Evolutionary conservation across 37 sponge, comb jelly and placozoan genomes (phyloP).

Genomic region (Lycopodina hypogea): DNA sequence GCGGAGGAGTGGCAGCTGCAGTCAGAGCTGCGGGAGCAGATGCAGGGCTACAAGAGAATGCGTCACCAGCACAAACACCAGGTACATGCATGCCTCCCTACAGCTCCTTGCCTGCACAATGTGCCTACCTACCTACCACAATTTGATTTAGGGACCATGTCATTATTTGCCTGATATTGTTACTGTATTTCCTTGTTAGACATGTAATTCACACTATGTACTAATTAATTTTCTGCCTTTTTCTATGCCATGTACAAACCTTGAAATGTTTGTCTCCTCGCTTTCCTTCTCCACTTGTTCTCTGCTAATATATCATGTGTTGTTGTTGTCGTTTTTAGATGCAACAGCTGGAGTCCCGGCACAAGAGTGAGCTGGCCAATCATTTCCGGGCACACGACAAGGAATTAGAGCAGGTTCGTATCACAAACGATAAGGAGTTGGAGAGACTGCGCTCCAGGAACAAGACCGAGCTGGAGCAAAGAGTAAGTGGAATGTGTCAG

Average conservation of each 20-base stretch:
- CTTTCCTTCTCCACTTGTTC: too few relatives aligned
- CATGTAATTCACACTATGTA: too few relatives aligned
- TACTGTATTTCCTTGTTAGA: too few relatives aligned
- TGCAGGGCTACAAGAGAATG: slow-evolving; percentile 95
- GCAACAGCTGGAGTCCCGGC: slow-evolving; percentile 79
- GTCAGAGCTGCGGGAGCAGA: slow-evolving; percentile 92
- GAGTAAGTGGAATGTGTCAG: slow-evolving; percentile 38
- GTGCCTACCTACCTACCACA: background rate
- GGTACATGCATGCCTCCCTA: slow-evolving; percentile 40
- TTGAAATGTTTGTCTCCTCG: background rate
- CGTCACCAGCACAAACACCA: slow-evolving; percentile 91
- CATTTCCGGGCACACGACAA: slow-evolving; percentile 68
- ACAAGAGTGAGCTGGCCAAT: slow-evolving; percentile 66
- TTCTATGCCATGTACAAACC: too few relatives aligned
- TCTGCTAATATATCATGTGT: too few relatives aligned
- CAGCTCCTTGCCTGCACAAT: too few relatives aligned
- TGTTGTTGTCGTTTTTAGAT: slow-evolving; percentile 35
- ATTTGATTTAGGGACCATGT: too few relatives aligned
- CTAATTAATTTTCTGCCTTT: too few relatives aligned
- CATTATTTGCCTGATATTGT: too few relatives aligned
- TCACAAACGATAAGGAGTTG: slow-evolving; percentile 70
- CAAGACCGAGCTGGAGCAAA: slow-evolving; percentile 77
- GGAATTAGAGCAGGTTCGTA: slow-evolving; percentile 79
- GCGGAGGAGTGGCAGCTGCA: slow-evolving; percentile 81
- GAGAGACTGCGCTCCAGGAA: slow-evolving; percentile 68